phyloP scores from a whole-genome alignment of 2,113 vertebrate species.

The Anseranas semipalmata region DNA sequence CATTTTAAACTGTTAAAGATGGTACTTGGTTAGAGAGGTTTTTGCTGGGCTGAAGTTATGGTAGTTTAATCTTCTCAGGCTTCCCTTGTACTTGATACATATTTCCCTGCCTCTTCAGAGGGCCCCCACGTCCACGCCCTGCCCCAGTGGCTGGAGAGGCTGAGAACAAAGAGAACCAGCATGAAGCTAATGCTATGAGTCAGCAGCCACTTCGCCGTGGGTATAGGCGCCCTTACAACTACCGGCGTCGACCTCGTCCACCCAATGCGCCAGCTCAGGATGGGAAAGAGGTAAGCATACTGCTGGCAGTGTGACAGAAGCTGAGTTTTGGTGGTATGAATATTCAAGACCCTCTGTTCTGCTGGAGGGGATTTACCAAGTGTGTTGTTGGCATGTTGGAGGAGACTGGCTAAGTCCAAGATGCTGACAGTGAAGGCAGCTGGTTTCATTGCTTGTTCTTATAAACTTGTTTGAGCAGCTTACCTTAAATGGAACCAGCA shows the following conservation, averaged over 20 bases:
- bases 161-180: constrained; percentile 81
- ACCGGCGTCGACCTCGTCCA: constrained; percentile 74
- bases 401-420: not conserved
- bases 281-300: constrained; percentile 69
- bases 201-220: constrained; percentile 78
- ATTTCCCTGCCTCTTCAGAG: constrained; percentile 27
- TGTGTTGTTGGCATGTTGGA: not conserved
- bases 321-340: not conserved
- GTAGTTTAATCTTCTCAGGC: not conserved
- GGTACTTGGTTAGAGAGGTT: not conserved
- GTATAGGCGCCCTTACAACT: constrained; percentile 80
- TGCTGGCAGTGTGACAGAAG: not conserved
- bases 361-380: not conserved
- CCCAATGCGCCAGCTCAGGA: constrained; percentile 75
- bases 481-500: not conserved
- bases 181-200: constrained; percentile 61
- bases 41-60: not conserved
- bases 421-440: not conserved
- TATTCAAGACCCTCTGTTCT: not conserved
- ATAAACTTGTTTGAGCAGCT: not conserved
- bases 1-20: not conserved
- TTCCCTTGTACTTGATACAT: not conserved
- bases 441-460: not conserved
- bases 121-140: constrained; percentile 72
- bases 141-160: constrained; percentile 64